phyloP scores from a whole-genome alignment of 2,888 invertebrate genomes.

The Heteromurus nitidus region DNA sequence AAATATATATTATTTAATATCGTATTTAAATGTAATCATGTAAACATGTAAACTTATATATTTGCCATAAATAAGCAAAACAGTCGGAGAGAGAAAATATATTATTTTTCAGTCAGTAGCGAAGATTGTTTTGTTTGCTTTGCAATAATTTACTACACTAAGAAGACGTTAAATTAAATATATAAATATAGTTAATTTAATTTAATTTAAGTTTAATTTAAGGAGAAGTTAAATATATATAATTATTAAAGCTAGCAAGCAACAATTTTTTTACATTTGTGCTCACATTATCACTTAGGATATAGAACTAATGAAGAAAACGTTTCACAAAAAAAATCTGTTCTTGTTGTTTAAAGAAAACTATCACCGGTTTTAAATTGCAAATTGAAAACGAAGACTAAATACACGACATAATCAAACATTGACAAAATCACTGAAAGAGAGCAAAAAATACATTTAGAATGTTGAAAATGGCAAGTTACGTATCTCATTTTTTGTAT shows the following conservation, averaged over 20 bases:
- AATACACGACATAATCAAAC: too few species aligned
- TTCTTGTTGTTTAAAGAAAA: too few species aligned
- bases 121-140: constrained; percentile 9
- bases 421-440: background rate
- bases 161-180: background rate
- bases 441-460: background rate
- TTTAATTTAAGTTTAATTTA: background rate
- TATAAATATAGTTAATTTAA: background rate
- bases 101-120: constrained; percentile 40
- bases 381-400: too few species aligned
- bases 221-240: background rate
- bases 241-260: too few species aligned
- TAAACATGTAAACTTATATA: too few species aligned
- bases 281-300: background rate
- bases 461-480: background rate
- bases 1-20: too few species aligned
- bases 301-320: background rate
- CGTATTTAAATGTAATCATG: too few species aligned
- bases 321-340: too few species aligned
- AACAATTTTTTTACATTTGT: background rate
- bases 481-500: background rate
- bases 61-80: constrained; percentile 12
- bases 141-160: background rate
- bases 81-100: constrained; percentile 7
- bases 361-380: too few species aligned